phyloP scores from a whole-genome alignment of 1,140 invertebrate genomes.

The Drosophila repleta region DNA sequence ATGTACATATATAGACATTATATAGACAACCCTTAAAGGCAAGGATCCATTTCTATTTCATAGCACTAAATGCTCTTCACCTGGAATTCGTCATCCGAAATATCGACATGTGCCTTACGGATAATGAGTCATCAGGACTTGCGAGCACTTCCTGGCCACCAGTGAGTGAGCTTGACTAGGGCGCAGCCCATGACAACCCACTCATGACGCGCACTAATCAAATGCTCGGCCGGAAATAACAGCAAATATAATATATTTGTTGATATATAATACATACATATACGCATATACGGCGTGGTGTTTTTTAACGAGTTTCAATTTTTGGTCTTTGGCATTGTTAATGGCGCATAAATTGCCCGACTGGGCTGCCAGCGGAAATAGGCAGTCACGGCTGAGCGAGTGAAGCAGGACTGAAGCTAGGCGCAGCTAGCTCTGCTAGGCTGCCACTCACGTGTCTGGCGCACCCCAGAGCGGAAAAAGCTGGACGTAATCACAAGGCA shows the following conservation, averaged over 20 bases:
- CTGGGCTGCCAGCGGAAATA: conserved; percentile 60
- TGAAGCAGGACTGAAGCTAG: conserved; percentile 49
- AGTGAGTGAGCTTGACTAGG: not conserved
- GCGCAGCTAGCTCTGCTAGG: not conserved
- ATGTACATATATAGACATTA: too few relatives aligned
- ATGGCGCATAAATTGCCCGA: conserved; percentile 57
- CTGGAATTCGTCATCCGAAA: too few relatives aligned
- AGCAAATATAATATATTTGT: conserved; percentile 59
- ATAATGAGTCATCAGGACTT: conserved; percentile 1
- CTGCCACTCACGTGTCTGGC: conserved; percentile 65
- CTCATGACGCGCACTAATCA: conserved; percentile 29
- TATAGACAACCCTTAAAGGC: too few relatives aligned
- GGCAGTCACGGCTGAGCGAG: conserved; percentile 76
- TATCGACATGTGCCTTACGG: not conserved
- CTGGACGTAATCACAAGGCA: conserved; percentile 64
- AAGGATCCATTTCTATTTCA: too few relatives aligned
- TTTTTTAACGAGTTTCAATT: conserved; percentile 54
- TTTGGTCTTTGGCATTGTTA: conserved; percentile 47
- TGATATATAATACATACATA: conserved; percentile 5
- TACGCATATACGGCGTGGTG: too few relatives aligned
- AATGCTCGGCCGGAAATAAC: conserved; percentile 57
- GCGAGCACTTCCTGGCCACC: conserved; percentile 12
- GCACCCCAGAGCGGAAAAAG: conserved; percentile 58
- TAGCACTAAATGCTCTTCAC: too few relatives aligned
- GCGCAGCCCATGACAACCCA: conserved; percentile 55